Evolutionary conservation across 2,113 vertebrate genomes (phyloP).

Genomic region (Corythoichthys haematopterus): DNA sequence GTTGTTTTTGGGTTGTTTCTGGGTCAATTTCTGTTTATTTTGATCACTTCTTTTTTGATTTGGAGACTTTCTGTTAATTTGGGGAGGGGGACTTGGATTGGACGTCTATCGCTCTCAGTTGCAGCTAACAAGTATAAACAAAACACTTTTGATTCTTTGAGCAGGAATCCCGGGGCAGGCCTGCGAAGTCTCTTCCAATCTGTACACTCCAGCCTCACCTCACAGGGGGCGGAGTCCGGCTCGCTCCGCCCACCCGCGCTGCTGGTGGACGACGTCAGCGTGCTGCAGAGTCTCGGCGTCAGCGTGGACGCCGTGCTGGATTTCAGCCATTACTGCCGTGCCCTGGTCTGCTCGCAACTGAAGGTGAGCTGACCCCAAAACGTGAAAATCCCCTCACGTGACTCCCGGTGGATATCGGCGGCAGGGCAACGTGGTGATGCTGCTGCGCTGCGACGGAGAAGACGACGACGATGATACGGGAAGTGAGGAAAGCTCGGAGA

Average conservation of each 20-base stretch:
- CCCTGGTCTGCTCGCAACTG: slow-evolving; percentile 71
- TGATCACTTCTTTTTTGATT: no score
- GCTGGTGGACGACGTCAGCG: slow-evolving; percentile 82
- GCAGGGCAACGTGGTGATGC: slow-evolving; percentile 83
- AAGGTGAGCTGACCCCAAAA: slow-evolving; percentile 58
- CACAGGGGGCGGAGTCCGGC: neutral
- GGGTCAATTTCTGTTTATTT: no score
- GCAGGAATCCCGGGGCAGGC: slow-evolving; percentile 43
- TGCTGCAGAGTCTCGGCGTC: slow-evolving; percentile 83
- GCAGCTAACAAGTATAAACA: no score
- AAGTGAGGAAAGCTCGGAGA: slow-evolving; percentile 65
- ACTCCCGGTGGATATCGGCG: neutral
- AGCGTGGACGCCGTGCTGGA: slow-evolving; percentile 70
- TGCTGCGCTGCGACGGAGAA: slow-evolving; percentile 71
- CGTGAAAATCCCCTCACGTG: no score
- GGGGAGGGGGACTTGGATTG: no score
- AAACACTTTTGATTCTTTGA: neutral
- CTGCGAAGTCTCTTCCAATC: slow-evolving; percentile 77
- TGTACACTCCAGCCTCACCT: slow-evolving; percentile 61
- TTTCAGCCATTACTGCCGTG: slow-evolving; percentile 89
- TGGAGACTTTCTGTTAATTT: no score
- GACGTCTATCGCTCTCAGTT: no score
- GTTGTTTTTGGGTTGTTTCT: no score
- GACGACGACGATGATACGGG: slow-evolving; percentile 23
- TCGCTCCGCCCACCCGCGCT: slow-evolving; percentile 75